Evolutionary conservation across 2,797 vertebrate genomes (phyloP), one percentile per base, ranked within the genome.

Genomic region (Pteronotus mesoamericanus): DNA sequence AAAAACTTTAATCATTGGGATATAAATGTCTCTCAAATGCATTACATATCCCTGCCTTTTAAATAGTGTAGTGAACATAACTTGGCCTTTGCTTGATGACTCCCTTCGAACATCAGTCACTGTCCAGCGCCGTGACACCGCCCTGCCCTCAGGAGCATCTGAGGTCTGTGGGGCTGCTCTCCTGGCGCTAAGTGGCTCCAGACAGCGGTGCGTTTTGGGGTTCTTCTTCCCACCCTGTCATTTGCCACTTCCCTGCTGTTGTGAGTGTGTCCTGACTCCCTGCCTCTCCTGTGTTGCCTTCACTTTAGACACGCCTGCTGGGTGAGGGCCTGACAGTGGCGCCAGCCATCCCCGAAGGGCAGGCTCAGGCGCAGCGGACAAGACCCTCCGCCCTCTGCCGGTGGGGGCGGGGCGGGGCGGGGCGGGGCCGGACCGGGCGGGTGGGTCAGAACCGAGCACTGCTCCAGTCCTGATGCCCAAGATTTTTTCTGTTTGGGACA

Each of bases 41-140:
- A 72, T 79, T 88, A 74, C 26, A 34, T 46, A 51, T 61, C 57
- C 59, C 61, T 94, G 66, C 39, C 90, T 96, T 94, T 66, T 53
- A 74, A 85, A 82, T 14, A 42, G 14, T 6, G 0, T 21, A n/a
- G 22, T 68, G 85, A 86, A 53, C 15, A 71, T n/a, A 59, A 71
- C 57, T 32, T 86, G 64, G 46, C 78, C 42, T 94, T 89, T 80
- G 26, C 72, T 46, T 51, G 79, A 53, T 89, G 75, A 89, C 26
- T 95, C 61, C 34, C 64, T 75, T 44, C 89, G 88, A 82, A 10
- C 93, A 94, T 91, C 94, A 84, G 18, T 97, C 92, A 78, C 16
- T 4, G 21, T 71, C 18, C 69, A 34, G 11, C 2, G 46, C 68
- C 59, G 1, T 37, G 34, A 79, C 7, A 71, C 10, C 9, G 7